These are phyloP conservation scores for Moxostoma hubbsi DNA, from an alignment of 2,797 vertebrate species.

Conservation along the genomic window DNA sequence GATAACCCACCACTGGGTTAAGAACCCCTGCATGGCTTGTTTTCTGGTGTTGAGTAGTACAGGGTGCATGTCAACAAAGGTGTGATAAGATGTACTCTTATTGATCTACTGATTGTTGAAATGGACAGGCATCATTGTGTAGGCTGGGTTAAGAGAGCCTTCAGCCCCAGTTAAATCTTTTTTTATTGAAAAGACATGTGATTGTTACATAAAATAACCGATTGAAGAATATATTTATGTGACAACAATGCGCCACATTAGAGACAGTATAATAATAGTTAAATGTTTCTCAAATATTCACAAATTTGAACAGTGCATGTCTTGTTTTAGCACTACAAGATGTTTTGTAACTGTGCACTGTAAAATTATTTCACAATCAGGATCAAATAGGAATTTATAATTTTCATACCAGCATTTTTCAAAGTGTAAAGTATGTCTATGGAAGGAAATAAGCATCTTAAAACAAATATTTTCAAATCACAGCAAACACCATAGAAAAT, in stretches of 20 bases:
- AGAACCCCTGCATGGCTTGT: not conserved
- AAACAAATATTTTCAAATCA: constrained; percentile 29
- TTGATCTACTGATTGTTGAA: not conserved
- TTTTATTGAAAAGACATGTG: constrained; percentile 24
- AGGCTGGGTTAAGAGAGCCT: not conserved
- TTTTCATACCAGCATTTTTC: not conserved
- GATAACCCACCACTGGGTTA: too few species aligned
- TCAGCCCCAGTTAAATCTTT: not conserved
- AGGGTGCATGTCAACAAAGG: not conserved
- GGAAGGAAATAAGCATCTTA: constrained; percentile 32
- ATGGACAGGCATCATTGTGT: not conserved
- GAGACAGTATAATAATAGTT: constrained; percentile 10
- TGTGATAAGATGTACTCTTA: not conserved
- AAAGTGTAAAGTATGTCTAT: not conserved
- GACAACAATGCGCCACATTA: not conserved
- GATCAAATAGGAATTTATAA: not conserved
- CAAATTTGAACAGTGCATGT: too few species aligned
- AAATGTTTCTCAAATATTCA: not conserved
- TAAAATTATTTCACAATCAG: too few species aligned
- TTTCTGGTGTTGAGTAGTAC: constrained; percentile 10
- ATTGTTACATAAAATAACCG: not conserved
- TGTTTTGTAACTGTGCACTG: too few species aligned
- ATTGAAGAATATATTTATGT: not conserved
- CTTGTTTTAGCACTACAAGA: too few species aligned
- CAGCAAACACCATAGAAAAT: constrained; percentile 10